Base-by-base conservation (phyloP, 1,140 invertebrate genomes). In the Achroia grisella region DNA sequence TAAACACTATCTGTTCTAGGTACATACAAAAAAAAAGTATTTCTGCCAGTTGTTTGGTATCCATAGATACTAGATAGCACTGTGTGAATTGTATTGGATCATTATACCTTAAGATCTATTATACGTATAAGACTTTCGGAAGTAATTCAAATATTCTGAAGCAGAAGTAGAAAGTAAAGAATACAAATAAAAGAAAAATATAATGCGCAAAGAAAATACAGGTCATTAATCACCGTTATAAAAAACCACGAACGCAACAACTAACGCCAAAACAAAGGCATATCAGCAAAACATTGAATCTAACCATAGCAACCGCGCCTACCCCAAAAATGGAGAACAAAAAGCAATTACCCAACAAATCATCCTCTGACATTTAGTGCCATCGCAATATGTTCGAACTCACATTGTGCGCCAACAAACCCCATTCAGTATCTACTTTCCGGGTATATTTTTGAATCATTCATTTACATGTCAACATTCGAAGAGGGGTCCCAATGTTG, bases 321-420 rank as follows among this genome's bases (percentile, higher is more conserved):
- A 60, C 70, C 77, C 62, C 45, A 62, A 67, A 23, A 23, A 69
- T 55, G 34, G 60, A 62, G 59, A 72, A 74, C 65, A 73, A 73
- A 73, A 83, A 74, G 55, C 75, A 85, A 85, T 85, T 81, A 85
- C 76, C 62, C 56, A 76, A 85, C 81, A 82, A 85, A 85, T 85
- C 81, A 85, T 85, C 70, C 67, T 71, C 71, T 85, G 81, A 82
- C 78, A 69, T 84, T 80, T 78, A 72, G 75, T 80, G 74, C 75
- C 71, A 78, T 63, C 62, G 74, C 75, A 84, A 84, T 81, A 84
- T 84, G 80, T 78, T 84, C 57, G 57, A 66, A 68, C 71, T 69
- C 76, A 77, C 68, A 71, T 71, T 58, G 59, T 59, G 60, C 61
- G 52, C 52, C 50, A 62, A 50, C 33, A 13, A 48, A 56, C 61